Evolutionary conservation across 2,888 invertebrate genomes (phyloP).

Genomic region (Eupsilia transversa): DNA sequence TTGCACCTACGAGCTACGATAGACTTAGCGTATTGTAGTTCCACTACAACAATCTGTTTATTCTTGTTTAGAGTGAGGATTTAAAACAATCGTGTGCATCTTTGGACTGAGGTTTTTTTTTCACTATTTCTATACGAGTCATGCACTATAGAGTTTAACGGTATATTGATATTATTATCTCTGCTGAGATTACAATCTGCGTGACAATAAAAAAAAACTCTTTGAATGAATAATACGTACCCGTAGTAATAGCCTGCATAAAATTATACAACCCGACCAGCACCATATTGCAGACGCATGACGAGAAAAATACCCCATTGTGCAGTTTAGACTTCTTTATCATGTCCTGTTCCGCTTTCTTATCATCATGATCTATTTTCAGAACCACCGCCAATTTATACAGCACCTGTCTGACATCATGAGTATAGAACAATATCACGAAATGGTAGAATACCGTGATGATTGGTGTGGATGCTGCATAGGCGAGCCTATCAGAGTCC

Average conservation of each 20-base stretch:
- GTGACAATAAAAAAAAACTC: too few species aligned
- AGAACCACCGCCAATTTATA: constrained; percentile 34
- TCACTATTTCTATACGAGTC: not conserved
- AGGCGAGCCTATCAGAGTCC: constrained; percentile 38
- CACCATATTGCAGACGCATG: constrained; percentile 39
- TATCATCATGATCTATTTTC: constrained; percentile 41
- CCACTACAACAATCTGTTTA: not conserved
- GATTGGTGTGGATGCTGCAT: constrained; percentile 33
- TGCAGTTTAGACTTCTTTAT: constrained; percentile 40
- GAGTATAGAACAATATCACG: constrained; percentile 32
- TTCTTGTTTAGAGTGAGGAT: not conserved
- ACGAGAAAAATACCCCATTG: constrained; percentile 47
- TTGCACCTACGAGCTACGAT: not conserved
- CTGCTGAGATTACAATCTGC: too few species aligned
- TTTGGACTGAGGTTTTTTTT: not conserved
- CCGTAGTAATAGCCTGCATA: constrained; percentile 19
- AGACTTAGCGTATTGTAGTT: not conserved
- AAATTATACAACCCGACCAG: constrained; percentile 40
- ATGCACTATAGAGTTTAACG: not conserved
- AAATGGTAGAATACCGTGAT: constrained; percentile 47
- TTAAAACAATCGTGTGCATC: not conserved
- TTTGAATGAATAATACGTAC: constrained; percentile 2
- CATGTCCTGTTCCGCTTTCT: constrained; percentile 39
- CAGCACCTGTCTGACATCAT: constrained; percentile 29
- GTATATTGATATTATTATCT: too few species aligned